A percentile compares a stretch with the other conserved stretches of the same genome.
These are phyloP conservation scores for Pan troglodytes DNA, from an alignment of 2,113 vertebrate species.

Conservation along the genomic window NHGRI_mPanTro3-v2.1_pri NC_072403.2:105628001-105628500, in stretches of 20 bases:
- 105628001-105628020: constrained; percentile 69
- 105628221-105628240: neutral
- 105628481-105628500: neutral
- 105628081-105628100: neutral
- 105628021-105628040: constrained; percentile 59
- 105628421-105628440: neutral
- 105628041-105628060: constrained; percentile 68
- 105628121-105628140: neutral
- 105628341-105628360: neutral
- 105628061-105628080: constrained; percentile 2
- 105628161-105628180: neutral
- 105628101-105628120: neutral
- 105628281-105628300: neutral
- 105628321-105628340: neutral
- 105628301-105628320: neutral
- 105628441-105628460: neutral
- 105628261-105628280: neutral
- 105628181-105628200: neutral
- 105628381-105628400: neutral
- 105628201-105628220: neutral
- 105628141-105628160: neutral
- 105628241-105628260: neutral
- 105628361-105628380: neutral
- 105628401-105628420: neutral
- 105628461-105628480: neutral